These are phyloP conservation scores for Kryptolebias marmoratus DNA, from an alignment of 2,113 vertebrate genomes.

Conservation along the genomic window DNA sequence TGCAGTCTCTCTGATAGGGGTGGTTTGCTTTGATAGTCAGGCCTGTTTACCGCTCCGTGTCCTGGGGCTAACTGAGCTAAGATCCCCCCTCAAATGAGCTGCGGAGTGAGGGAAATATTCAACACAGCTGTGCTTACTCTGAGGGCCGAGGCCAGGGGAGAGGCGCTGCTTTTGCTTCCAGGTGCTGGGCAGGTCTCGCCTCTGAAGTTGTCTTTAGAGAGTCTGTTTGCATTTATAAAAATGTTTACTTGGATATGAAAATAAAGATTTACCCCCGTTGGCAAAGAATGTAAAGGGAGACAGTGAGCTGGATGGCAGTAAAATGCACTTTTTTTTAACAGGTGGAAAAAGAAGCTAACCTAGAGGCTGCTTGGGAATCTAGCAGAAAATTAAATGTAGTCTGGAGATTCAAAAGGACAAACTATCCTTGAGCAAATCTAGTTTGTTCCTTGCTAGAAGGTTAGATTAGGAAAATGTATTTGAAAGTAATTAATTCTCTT, in stretches of 20 bases:
- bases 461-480: conserved; percentile 49
- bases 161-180: conserved; percentile 47
- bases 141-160: conserved; percentile 50
- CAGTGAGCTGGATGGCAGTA: conserved; percentile 55
- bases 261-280: conserved; percentile 58
- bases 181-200: conserved; percentile 53
- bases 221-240: conserved; percentile 73
- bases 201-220: conserved; percentile 67
- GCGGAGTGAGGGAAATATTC: conserved; percentile 82
- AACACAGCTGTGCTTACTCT: conserved; percentile 76
- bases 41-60: conserved; percentile 78
- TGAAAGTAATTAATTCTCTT: conserved; percentile 47
- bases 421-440: conserved; percentile 49
- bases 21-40: conserved; percentile 80
- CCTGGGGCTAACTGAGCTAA: conserved; percentile 73
- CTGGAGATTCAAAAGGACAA: conserved; percentile 43
- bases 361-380: conserved; percentile 49
- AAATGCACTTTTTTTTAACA: conserved; percentile 58
- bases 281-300: conserved; percentile 53
- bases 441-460: conserved; percentile 22
- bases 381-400: conserved; percentile 63
- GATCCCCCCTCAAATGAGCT: conserved; percentile 79
- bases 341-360: conserved; percentile 58
- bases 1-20: conserved; percentile 76
- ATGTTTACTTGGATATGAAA: conserved; percentile 72